A percentile compares a stretch with the other conserved stretches of the same genome.
Evolutionary conservation across 2,888 invertebrate genomes (phyloP).

Genomic region (Macrosiphum euphorbiae): DNA sequence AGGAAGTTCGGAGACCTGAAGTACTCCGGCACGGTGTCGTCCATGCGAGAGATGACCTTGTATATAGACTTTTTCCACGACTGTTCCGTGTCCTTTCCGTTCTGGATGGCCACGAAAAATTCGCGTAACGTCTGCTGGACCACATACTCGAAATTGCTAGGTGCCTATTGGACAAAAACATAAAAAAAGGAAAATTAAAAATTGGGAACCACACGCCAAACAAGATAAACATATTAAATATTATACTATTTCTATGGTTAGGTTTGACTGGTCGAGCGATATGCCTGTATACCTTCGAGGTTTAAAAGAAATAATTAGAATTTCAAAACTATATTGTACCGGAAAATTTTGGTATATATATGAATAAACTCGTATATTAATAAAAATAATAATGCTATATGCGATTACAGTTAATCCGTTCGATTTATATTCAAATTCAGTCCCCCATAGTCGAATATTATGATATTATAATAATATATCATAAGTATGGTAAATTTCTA

Average conservation of each 20-base stretch:
- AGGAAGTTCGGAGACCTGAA: slow-evolving; percentile 99
- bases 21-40: slow-evolving; percentile 99
- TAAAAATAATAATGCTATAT: neutral
- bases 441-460: neutral
- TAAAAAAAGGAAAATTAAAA: slow-evolving; percentile 72
- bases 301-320: neutral
- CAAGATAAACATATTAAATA: neutral
- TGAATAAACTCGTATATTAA: neutral
- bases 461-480: neutral
- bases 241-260: neutral
- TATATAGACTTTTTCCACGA: slow-evolving; percentile 99
- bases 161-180: slow-evolving; percentile 79
- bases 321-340: neutral
- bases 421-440: neutral
- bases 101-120: slow-evolving; percentile 98
- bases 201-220: slow-evolving; percentile 68
- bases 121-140: slow-evolving; percentile 98
- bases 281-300: neutral
- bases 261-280: neutral
- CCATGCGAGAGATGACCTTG: slow-evolving; percentile 98
- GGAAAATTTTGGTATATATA: neutral
- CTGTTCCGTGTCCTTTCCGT: slow-evolving; percentile 97
- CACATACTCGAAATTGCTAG: slow-evolving; percentile 95
- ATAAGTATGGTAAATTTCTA: neutral
- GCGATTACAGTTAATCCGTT: neutral